Base-by-base conservation (phyloP, 2,888 invertebrate species). In the Rutpela maculata region DNA sequence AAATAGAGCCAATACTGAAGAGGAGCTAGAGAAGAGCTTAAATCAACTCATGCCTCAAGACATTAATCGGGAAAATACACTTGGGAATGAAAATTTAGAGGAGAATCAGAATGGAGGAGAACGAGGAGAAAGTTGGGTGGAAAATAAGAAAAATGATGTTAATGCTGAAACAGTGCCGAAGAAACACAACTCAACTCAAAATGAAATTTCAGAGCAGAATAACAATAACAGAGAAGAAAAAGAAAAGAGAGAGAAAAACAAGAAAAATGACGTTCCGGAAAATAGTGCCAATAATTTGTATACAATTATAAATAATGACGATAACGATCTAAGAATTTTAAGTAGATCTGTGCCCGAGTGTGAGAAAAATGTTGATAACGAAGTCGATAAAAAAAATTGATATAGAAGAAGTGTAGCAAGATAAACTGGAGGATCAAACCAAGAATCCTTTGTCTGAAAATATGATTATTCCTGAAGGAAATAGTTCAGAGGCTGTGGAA, bases 1-100 rank as follows among this genome's bases (percentile, higher is more conserved):
- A n/a, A n/a, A 57, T 10, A 57, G 57, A 57, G 57, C 18, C 18
- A 57, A 57, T 57, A 57, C 18, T 57, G 57, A 57, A 10, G 18
- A 17, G 57, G 19, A 57, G 18, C 4, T 7, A 57, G 22, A 26
- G 22, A 19, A 57, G 9, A 57, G 1, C 4, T 18, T 17, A 19
- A 57, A 57, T 19, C 18, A 11, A 57, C 7, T 57, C 18, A 9
- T 10, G n/a, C n/a, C n/a, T 18, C 57, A 57, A 17, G 57, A 57
- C 2, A 17, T 18, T 18, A 57, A 0, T 57, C 18, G 11, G 18
- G 57, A 57, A 7, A 19, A 57, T 4, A 43, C 4, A 15, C 1
- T 4, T 43, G 15, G 4, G 4, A 43, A 43, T 43, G 43, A 43
- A 43, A 43, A 10, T 18, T 19, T 18, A 4, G 19, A 57, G 57